These are phyloP conservation scores for Antitype chi DNA, from an alignment of 2,888 invertebrate species.

Conservation along the genomic window DNA sequence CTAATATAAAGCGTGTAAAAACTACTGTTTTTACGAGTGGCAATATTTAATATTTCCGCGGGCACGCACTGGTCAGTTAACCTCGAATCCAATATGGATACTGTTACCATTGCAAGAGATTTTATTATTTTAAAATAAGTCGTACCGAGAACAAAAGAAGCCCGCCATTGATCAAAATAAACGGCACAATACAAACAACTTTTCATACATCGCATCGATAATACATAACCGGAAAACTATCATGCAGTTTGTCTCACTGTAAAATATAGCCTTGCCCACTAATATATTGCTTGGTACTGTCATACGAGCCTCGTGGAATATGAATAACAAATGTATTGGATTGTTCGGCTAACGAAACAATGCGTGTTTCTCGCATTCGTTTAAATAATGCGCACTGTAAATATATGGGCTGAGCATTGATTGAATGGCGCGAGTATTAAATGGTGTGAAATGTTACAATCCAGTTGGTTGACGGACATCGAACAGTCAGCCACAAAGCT, in stretches of 20 bases:
- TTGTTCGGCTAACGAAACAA: slow-evolving; percentile 67
- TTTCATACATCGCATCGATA: slow-evolving; percentile 45
- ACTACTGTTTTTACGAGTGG: neutral
- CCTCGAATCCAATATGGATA: too few species aligned
- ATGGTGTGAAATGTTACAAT: slow-evolving; percentile 50
- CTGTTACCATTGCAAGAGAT: neutral
- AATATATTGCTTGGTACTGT: slow-evolving; percentile 53
- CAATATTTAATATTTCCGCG: neutral
- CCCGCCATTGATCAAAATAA: slow-evolving; percentile 43
- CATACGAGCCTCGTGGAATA: slow-evolving; percentile 65
- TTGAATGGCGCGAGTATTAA: slow-evolving; percentile 48
- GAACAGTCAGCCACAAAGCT: slow-evolving; percentile 4
- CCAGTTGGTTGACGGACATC: slow-evolving; percentile 11
- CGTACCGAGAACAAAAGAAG: neutral
- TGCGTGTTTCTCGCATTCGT: slow-evolving; percentile 27
- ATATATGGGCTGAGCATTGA: slow-evolving; percentile 38
- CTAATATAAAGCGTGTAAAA: too few species aligned
- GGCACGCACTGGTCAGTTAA: too few species aligned
- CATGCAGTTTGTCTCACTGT: slow-evolving; percentile 57
- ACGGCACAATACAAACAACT: slow-evolving; percentile 32
- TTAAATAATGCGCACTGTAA: slow-evolving; percentile 41
- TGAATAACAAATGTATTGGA: slow-evolving; percentile 74
- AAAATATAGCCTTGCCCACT: slow-evolving; percentile 52
- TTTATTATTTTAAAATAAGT: neutral
- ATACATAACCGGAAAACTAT: slow-evolving; percentile 45